Evolutionary conservation across 2,888 invertebrate genomes (phyloP).

Genomic region (Eurytoma adleriae): DNA sequence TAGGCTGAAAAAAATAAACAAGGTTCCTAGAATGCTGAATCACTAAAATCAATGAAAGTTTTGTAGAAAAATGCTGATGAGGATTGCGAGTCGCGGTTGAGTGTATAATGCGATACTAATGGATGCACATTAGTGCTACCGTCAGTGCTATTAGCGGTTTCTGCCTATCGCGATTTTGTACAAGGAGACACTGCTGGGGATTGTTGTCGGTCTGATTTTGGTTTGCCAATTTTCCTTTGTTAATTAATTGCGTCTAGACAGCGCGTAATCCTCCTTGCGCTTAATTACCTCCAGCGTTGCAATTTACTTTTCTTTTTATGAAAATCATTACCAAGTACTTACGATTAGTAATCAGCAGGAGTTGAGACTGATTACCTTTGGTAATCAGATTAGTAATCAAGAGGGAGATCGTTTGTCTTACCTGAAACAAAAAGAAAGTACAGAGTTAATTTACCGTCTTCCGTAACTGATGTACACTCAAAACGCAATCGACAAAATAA

Average conservation of each 20-base stretch:
- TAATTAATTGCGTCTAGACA: background rate
- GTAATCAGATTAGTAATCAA: background rate
- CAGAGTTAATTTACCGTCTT: too few relatives aligned
- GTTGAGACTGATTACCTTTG: background rate
- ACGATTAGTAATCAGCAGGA: background rate
- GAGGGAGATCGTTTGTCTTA: background rate
- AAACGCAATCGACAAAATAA: too few relatives aligned
- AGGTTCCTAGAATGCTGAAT: background rate
- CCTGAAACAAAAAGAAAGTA: conserved; percentile 28
- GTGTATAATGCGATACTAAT: conserved; percentile 53
- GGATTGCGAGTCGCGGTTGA: conserved; percentile 12
- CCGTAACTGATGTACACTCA: too few relatives aligned
- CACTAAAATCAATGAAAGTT: background rate
- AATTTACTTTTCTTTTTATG: background rate
- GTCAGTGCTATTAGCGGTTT: conserved; percentile 21
- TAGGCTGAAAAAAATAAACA: too few relatives aligned
- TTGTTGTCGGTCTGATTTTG: background rate
- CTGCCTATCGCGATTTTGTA: conserved; percentile 7
- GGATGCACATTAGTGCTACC: conserved; percentile 49
- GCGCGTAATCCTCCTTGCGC: too few relatives aligned
- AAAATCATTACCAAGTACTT: conserved; percentile 1
- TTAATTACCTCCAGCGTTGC: too few relatives aligned
- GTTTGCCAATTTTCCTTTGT: background rate
- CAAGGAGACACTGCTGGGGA: background rate
- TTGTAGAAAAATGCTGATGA: conserved; percentile 5